Evolutionary conservation across 2,797 vertebrate genomes (phyloP).

Genomic region (Sebastes minor): DNA sequence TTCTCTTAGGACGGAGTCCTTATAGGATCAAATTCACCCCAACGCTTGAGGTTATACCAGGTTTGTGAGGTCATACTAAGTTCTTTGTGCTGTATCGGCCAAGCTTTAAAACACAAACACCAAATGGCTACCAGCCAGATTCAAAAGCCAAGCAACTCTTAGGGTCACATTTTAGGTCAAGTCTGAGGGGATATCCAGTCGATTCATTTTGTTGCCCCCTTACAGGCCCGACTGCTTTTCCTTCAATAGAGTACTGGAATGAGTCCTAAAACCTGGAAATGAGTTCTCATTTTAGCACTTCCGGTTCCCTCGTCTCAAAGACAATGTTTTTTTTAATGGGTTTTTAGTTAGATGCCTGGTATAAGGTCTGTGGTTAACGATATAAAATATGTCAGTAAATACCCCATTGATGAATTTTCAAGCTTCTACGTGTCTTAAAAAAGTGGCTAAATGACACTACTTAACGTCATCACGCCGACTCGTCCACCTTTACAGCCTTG

Average conservation of each 20-base stretch:
- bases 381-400: no score
- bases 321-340: rapidly evolving
- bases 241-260: not conserved
- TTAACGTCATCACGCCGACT: no score
- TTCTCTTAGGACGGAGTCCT: slow-evolving; percentile 19
- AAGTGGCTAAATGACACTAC: no score
- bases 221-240: not conserved
- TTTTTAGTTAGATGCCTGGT: no score
- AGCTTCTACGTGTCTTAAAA: no score
- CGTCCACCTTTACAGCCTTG: no score
- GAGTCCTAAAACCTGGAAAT: no score
- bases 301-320: no score
- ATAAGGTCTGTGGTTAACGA: no score
- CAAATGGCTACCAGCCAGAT: slow-evolving; percentile 7
- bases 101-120: slow-evolving; percentile 36
- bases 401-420: no score
- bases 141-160: slow-evolving; percentile 3
- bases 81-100: slow-evolving; percentile 6
- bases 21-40: slow-evolving; percentile 16
- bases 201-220: not conserved
- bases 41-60: slow-evolving; percentile 2
- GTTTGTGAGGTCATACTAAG: slow-evolving; percentile 10
- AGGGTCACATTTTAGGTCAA: slow-evolving; percentile 20
- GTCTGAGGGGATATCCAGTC: slow-evolving; percentile 3
- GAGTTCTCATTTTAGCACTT: no score